Evolutionary conservation across 2,888 invertebrate genomes (phyloP).

Genomic region (Tetanocera ferruginea): DNA sequence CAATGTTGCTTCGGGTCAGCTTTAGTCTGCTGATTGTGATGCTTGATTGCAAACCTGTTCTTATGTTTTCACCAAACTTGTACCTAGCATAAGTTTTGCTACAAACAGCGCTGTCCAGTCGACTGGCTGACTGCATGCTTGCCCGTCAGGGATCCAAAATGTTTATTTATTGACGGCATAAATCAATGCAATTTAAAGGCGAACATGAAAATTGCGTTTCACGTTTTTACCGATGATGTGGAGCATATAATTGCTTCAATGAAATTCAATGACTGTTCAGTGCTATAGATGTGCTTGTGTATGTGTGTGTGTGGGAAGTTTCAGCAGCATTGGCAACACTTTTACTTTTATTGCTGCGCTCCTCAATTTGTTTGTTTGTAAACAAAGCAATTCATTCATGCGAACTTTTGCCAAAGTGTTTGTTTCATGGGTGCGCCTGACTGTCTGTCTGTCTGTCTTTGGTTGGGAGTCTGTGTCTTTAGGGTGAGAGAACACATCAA

Average conservation of each 20-base stretch:
- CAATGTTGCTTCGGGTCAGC: not conserved
- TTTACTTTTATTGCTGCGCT: conserved; percentile 25
- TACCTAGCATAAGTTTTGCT: not conserved
- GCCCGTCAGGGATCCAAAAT: conserved; percentile 20
- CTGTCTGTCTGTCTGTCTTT: not conserved
- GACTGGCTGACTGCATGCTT: not conserved
- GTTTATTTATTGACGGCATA: conserved; percentile 48
- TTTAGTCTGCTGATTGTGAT: conserved; percentile 43
- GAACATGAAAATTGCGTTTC: conserved; percentile 45
- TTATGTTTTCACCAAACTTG: not conserved
- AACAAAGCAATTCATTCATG: conserved; percentile 34
- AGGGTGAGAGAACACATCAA: conserved; percentile 8
- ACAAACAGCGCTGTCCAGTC: not conserved
- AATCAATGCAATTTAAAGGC: conserved; percentile 50
- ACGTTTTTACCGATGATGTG: conserved; percentile 37
- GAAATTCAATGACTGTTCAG: not conserved
- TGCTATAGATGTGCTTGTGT: not conserved
- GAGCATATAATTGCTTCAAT: not conserved
- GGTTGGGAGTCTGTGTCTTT: not conserved
- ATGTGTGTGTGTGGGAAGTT: conserved; percentile 9
- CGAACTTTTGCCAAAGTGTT: conserved; percentile 20
- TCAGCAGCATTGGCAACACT: conserved; percentile 17
- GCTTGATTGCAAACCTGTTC: conserved; percentile 51
- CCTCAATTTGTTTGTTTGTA: conserved; percentile 11
- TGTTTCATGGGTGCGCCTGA: conserved; percentile 8